A percentile compares a stretch with the other conserved stretches of the same genome.
Evolutionary conservation across 2,113 vertebrate genomes (phyloP).

Genomic region (Saccopteryx bilineata): DNA sequence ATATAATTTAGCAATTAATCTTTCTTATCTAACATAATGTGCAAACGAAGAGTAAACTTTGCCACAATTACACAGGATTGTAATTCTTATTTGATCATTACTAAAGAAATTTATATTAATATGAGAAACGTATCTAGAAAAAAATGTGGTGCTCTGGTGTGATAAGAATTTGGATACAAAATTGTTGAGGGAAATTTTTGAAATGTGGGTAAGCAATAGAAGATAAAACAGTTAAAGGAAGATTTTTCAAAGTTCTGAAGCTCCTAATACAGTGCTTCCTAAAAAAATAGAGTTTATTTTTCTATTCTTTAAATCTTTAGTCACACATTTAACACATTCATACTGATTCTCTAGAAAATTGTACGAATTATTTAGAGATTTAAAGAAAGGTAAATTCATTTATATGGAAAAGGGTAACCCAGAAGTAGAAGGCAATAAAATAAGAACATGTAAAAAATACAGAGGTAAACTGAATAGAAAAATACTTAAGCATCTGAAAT

Average conservation of each 20-base stretch:
- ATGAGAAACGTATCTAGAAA: constrained; percentile 8
- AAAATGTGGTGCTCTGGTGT: background rate
- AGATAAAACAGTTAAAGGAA: background rate
- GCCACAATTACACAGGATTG: background rate
- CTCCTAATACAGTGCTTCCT: background rate
- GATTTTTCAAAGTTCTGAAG: background rate
- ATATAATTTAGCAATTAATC: background rate
- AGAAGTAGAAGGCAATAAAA: background rate
- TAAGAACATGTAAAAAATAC: background rate
- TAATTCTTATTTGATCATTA: background rate
- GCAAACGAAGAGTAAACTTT: constrained; percentile 70
- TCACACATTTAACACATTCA: background rate
- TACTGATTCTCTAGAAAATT: background rate
- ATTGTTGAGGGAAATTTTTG: background rate
- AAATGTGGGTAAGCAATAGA: background rate
- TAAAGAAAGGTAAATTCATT: background rate
- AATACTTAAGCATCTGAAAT: constrained; percentile 1
- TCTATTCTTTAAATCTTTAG: background rate
- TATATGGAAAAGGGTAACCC: background rate
- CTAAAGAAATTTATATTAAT: background rate
- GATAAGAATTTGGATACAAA: background rate
- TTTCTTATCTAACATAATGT: constrained; percentile 53
- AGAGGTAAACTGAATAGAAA: background rate
- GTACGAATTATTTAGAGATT: background rate
- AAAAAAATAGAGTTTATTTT: background rate